These are phyloP conservation scores for human DNA, from an alignment of 2,113 vertebrate species.

Conservation along the genomic window GRCh38 chr18:11152501-11153000, in stretches of 20 bases:
- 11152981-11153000: conserved; percentile 44
- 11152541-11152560: no score
- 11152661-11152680: no score
- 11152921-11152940: conserved; percentile 8
- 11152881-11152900: background rate
- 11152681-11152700: no score
- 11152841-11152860: background rate
- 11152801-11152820: background rate
- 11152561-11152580: no score
- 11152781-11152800: background rate
- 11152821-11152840: background rate
- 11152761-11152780: background rate
- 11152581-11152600: no score
- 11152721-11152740: background rate
- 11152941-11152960: background rate
- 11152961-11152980: conserved; percentile 8
- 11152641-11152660: no score
- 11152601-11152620: no score
- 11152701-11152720: background rate
- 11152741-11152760: background rate
- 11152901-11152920: background rate
- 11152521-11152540: no score
- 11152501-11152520: no score
- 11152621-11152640: no score
- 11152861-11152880: background rate